phyloP scores from a whole-genome alignment of 2,797 vertebrate genomes.

The Mormyrops attenuatus region DNA sequence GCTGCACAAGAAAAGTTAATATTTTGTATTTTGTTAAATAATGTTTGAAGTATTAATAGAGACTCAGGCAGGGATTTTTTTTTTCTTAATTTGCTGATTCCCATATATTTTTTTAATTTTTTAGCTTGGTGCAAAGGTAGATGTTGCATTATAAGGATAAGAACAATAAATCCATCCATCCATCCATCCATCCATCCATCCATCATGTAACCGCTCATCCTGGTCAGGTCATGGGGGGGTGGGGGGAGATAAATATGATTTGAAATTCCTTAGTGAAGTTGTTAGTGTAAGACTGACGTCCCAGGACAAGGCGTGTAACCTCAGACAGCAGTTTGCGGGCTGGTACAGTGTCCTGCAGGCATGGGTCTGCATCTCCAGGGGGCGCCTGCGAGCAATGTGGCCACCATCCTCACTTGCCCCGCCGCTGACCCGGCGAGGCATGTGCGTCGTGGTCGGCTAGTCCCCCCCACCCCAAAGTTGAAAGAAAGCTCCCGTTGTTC shows the following conservation, averaged over 20 bases:
- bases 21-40: background rate
- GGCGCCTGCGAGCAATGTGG: background rate
- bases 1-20: background rate
- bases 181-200: background rate
- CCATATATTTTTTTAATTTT: background rate
- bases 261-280: background rate
- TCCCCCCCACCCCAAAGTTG: background rate
- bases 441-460: background rate
- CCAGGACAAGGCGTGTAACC: background rate
- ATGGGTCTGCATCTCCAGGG: background rate
- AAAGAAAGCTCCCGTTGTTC: background rate
- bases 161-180: background rate
- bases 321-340: background rate
- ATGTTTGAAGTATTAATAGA: background rate
- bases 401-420: background rate
- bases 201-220: background rate
- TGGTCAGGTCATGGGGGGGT: background rate
- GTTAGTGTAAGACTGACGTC: background rate
- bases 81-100: background rate
- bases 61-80: background rate
- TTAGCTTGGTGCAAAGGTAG: background rate
- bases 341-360: background rate
- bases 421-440: background rate
- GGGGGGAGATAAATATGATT: background rate
- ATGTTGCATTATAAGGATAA: background rate